These are phyloP conservation scores for Lophius piscatorius DNA, from an alignment of 2,113 vertebrate species.

Conservation along the genomic window DNA sequence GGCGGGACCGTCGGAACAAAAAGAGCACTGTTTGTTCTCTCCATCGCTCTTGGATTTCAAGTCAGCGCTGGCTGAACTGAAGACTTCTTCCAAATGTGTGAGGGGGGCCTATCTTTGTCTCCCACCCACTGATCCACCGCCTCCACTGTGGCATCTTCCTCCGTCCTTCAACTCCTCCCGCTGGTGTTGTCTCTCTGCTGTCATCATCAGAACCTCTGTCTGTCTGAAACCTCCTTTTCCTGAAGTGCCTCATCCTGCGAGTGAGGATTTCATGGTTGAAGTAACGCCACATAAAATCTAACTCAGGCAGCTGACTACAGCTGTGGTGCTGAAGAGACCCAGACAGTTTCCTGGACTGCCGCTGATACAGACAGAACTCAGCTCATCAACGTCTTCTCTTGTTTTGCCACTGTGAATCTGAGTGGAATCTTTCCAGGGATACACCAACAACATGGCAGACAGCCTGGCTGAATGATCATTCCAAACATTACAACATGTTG, in stretches of 20 bases:
- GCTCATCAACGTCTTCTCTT: not conserved
- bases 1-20: too few species aligned
- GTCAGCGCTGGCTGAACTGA: not conserved
- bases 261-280: not conserved
- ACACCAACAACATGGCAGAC: not conserved
- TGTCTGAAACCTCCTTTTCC: not conserved
- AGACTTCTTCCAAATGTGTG: not conserved
- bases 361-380: not conserved
- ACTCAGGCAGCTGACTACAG: not conserved
- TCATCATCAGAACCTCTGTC: not conserved
- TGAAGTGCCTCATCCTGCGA: not conserved
- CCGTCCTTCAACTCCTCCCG: not conserved
- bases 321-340: not conserved
- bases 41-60: not conserved
- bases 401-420: not conserved
- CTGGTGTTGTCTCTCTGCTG: not conserved
- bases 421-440: not conserved
- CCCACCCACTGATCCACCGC: not conserved
- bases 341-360: too few species aligned
- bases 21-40: not conserved
- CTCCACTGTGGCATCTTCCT: not conserved
- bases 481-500: not conserved
- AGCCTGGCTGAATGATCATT: not conserved
- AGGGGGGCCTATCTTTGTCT: not conserved
- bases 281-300: not conserved